Percentiles rank a stretch among this genome's conserved stretches.
Conservation (phyloP, 2,113 vertebrate genomes). For the Phalacrocorax brasilianus region DNA sequence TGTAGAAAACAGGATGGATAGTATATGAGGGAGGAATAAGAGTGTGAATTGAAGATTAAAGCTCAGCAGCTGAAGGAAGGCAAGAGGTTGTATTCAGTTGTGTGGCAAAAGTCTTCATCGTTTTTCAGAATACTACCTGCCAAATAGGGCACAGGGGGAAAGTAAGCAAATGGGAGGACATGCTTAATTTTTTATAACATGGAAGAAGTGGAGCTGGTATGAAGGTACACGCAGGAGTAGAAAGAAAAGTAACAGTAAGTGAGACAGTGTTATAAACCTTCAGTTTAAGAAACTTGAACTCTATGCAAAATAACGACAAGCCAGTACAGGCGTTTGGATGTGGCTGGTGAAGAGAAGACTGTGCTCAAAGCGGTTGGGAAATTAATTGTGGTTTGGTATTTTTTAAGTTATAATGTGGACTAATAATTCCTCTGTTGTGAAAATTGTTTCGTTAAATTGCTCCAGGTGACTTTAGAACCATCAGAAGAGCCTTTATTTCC, state of each 20-base stretch:
- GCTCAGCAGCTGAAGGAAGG: neutral
- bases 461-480: conserved; percentile 85
- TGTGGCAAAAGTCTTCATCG: neutral
- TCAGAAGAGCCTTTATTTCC: conserved; percentile 89
- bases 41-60: neutral
- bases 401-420: neutral
- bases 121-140: neutral
- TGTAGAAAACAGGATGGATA: neutral
- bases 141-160: neutral
- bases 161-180: neutral
- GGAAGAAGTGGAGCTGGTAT: rapidly evolving
- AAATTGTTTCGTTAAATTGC: neutral
- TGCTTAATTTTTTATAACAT: neutral
- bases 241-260: neutral
- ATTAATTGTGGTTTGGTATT: neutral
- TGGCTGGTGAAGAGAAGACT: neutral
- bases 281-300: neutral
- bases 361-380: neutral
- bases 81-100: neutral
- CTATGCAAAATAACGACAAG: neutral
- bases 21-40: neutral
- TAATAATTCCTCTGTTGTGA: neutral
- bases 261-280: neutral
- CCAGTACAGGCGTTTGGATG: neutral
- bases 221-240: neutral